Percentiles rank a stretch among this genome's conserved stretches.
These are phyloP conservation scores for Rhagoletis pomonella DNA, from an alignment of 1,140 invertebrate genomes.

Conservation along the genomic window DNA sequence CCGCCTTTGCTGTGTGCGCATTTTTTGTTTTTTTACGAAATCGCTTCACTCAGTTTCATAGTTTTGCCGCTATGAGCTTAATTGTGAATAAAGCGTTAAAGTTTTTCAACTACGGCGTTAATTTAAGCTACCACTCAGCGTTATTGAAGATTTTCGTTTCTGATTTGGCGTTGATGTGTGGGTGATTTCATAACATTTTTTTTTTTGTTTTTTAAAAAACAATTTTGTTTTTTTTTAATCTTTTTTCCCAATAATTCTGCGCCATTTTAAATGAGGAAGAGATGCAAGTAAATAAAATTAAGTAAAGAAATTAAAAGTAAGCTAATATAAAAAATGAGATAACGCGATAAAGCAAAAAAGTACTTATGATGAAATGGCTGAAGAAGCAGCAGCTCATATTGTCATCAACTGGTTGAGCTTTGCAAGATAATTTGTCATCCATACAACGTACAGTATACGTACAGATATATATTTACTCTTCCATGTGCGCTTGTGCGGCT, in stretches of 20 bases:
- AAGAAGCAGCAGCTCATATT: not conserved
- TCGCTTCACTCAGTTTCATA: not conserved
- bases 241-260: not conserved
- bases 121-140: not conserved
- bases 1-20: not conserved
- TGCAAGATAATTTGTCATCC: not conserved
- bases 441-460: not conserved
- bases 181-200: not conserved
- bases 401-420: not conserved
- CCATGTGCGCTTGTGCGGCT: no score
- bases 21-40: not conserved
- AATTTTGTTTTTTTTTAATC: not conserved
- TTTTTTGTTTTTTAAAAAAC: no score
- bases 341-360: not conserved
- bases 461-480: no score
- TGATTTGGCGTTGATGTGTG: not conserved
- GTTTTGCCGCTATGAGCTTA: not conserved
- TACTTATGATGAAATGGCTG: not conserved
- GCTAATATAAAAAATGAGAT: not conserved
- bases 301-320: not conserved
- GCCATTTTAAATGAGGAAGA: not conserved
- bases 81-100: not conserved
- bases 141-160: not conserved
- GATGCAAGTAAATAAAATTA: not conserved
- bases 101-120: not conserved